phyloP scores from a whole-genome alignment of 2,888 invertebrate species.

The Caenorhabditis parvicauda region DNA sequence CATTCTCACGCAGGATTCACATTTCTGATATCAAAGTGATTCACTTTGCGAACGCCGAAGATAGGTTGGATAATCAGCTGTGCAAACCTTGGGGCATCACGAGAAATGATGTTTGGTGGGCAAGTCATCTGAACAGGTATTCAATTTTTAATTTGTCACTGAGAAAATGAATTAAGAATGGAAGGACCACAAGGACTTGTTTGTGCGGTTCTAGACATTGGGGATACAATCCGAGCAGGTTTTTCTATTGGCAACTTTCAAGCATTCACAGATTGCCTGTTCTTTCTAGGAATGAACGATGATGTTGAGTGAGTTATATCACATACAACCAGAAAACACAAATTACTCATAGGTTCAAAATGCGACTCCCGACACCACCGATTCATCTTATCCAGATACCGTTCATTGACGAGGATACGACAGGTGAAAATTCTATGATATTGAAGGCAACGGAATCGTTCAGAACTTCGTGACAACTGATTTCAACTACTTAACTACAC shows the following conservation, averaged over 20 bases:
- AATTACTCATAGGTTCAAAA: conserved; percentile 10
- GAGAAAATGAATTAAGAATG: conserved; percentile 5
- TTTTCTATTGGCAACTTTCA: conserved; percentile 27
- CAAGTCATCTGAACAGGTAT: conserved; percentile 32
- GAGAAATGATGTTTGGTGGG: conserved; percentile 37
- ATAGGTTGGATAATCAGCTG: conserved; percentile 4
- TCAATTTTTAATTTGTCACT: neutral
- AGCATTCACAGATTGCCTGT: conserved; percentile 20
- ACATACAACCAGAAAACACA: neutral
- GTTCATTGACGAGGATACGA: conserved; percentile 33
- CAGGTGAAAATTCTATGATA: too few species aligned
- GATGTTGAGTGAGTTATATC: too few species aligned
- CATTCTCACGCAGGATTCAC: conserved; percentile 1
- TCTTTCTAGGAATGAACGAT: too few species aligned
- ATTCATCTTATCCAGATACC: conserved; percentile 20
- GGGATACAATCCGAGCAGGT: conserved; percentile 13
- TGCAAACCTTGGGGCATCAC: conserved; percentile 34
- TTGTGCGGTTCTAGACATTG: conserved; percentile 19
- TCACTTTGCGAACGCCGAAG: conserved; percentile 15
- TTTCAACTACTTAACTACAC: too few species aligned
- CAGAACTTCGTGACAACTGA: too few species aligned
- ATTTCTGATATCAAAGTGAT: conserved; percentile 9
- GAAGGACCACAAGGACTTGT: conserved; percentile 7
- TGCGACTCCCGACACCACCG: conserved; percentile 30
- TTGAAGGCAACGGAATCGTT: too few species aligned